Conservation (phyloP, 2,888 invertebrate genomes). For the Drosophila rellima region DNA sequence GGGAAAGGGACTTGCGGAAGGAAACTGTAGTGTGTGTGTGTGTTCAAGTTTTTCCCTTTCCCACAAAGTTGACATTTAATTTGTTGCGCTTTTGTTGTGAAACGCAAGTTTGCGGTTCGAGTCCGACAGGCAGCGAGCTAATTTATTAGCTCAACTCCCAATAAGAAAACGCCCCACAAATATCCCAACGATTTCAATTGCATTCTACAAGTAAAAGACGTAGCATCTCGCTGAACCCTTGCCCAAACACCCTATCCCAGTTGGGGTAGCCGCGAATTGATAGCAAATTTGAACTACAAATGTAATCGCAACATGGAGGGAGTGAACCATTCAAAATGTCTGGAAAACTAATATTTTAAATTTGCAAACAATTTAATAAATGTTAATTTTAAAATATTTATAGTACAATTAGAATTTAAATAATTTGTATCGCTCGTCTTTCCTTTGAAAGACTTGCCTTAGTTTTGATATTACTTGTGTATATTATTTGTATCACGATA, state of each 20-base stretch:
- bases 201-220: conserved; percentile 9
- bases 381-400: not conserved
- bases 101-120: conserved; percentile 41
- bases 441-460: too few species aligned
- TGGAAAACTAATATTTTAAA: too few species aligned
- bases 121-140: conserved; percentile 36
- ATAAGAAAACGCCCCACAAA: conserved; percentile 36
- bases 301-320: too few species aligned
- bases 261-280: not conserved
- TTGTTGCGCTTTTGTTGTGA: conserved; percentile 66
- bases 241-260: conserved; percentile 5
- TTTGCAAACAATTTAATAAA: not conserved
- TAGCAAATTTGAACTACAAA: not conserved
- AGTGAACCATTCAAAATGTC: too few species aligned
- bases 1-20: not conserved
- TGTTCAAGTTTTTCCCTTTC: conserved; percentile 14
- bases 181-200: conserved; percentile 32
- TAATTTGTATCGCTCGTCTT: not conserved
- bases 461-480: too few species aligned
- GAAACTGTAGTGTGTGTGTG: conserved; percentile 40
- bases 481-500: too few species aligned
- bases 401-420: not conserved
- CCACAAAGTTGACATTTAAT: conserved; percentile 69
- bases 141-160: conserved; percentile 58
- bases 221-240: conserved; percentile 10